A percentile compares a stretch with the other conserved stretches of the same genome.
Evolutionary conservation across 2,888 invertebrate genomes (phyloP).

Genomic region (Napeogenes inachia): DNA sequence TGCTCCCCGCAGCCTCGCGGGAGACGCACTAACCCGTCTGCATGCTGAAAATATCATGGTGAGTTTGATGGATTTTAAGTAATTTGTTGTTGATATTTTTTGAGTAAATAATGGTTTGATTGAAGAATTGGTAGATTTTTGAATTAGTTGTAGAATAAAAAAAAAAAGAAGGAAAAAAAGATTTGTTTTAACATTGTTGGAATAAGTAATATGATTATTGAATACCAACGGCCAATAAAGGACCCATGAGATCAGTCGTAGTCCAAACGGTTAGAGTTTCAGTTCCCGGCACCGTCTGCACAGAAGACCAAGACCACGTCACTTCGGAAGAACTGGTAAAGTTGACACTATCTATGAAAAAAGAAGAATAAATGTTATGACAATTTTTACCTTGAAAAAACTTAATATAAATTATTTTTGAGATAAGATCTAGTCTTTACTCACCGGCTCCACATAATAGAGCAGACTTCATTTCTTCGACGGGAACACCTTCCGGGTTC

Average conservation of each 20-base stretch:
- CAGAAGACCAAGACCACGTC: slow-evolving; percentile 51
- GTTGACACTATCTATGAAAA: slow-evolving; percentile 38
- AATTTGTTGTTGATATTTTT: no score
- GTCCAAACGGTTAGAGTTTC: slow-evolving; percentile 79
- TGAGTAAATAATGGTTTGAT: no score
- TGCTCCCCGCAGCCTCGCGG: slow-evolving; percentile 90
- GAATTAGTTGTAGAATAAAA: no score
- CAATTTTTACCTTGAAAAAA: no score
- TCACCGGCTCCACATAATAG: slow-evolving; percentile 81
- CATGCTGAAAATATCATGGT: slow-evolving; percentile 64
- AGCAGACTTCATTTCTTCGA: slow-evolving; percentile 80
- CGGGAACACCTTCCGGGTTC: slow-evolving; percentile 84
- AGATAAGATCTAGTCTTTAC: slow-evolving; percentile 2
- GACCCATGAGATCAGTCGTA: slow-evolving; percentile 81
- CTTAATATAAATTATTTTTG: no score
- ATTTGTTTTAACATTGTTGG: background rate
- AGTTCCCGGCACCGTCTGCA: slow-evolving; percentile 77
- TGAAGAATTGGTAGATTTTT: no score
- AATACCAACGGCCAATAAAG: slow-evolving; percentile 71
- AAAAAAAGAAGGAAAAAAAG: no score
- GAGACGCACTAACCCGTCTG: slow-evolving; percentile 80
- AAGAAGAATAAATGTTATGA: no score
- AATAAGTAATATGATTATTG: background rate
- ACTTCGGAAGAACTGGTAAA: slow-evolving; percentile 33
- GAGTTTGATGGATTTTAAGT: background rate